Evolutionary conservation across 35 echinoderm and acorn worm species (phyloP).

Genomic region (Chiridota heheva): DNA sequence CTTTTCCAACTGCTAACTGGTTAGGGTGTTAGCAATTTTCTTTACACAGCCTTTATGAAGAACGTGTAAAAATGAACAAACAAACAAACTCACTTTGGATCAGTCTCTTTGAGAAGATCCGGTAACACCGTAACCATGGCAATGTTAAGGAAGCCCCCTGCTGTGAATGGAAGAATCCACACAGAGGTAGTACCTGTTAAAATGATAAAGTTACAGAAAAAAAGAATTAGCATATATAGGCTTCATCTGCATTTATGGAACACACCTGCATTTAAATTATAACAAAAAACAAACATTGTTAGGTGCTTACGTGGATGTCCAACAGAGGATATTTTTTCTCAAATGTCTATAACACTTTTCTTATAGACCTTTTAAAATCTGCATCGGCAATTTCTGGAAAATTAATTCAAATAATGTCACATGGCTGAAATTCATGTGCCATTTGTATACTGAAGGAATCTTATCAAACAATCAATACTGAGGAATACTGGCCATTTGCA

Average conservation of each 20-base stretch:
- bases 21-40: too few species aligned
- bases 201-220: slow-evolving; percentile 31
- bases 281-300: background rate
- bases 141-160: slow-evolving; percentile 96
- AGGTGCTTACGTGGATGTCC: background rate
- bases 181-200: slow-evolving; percentile 73
- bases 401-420: too few species aligned
- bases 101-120: slow-evolving; percentile 72
- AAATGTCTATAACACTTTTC: too few species aligned
- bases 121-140: slow-evolving; percentile 83
- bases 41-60: too few species aligned
- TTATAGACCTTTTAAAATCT: too few species aligned
- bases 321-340: too few species aligned
- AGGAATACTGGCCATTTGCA: too few species aligned
- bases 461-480: too few species aligned
- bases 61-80: background rate
- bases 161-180: slow-evolving; percentile 99
- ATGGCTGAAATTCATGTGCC: too few species aligned
- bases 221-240: background rate
- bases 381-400: too few species aligned
- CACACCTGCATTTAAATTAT: background rate
- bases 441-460: too few species aligned
- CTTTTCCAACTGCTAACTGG: too few species aligned
- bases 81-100: slow-evolving; percentile 47
- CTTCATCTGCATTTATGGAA: background rate